Conservation (phyloP, 2,888 invertebrate species). For the Dione vanillae region DNA sequence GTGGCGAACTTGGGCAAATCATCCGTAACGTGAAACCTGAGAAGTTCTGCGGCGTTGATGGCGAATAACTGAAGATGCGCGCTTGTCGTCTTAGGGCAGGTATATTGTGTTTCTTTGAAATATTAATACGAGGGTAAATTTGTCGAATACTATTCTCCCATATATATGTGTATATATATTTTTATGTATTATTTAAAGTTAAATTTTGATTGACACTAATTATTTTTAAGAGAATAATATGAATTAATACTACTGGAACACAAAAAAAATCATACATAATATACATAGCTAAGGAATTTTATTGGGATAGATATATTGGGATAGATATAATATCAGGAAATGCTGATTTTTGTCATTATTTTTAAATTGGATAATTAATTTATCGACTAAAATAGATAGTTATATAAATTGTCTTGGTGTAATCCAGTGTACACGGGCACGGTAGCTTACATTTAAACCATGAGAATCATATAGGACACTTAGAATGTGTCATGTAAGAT, state of each 20-base stretch:
- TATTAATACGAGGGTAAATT: constrained; percentile 3
- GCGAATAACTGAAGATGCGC: constrained; percentile 32
- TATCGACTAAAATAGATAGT: no score
- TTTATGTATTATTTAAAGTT: not conserved
- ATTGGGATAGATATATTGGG: no score
- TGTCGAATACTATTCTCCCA: not conserved
- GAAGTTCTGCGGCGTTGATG: constrained; percentile 28
- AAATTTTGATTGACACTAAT: not conserved
- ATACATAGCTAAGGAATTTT: no score
- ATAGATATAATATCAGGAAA: no score
- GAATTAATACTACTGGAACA: not conserved
- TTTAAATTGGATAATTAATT: no score
- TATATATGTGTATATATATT: not conserved
- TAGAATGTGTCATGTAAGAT: no score
- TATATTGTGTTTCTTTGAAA: constrained; percentile 17
- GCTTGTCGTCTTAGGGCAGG: constrained; percentile 19
- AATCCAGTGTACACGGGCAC: no score
- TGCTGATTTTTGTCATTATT: no score
- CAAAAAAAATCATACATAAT: no score
- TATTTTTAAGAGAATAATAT: not conserved
- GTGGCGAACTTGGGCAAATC: constrained; percentile 25
- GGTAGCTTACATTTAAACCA: no score
- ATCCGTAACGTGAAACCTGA: constrained; percentile 24
- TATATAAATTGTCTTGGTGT: no score
- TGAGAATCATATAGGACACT: no score